Percentiles rank a stretch among this genome's conserved stretches.
Evolutionary conservation across 2,888 invertebrate genomes (phyloP).

Genomic region (Junonia oenone): DNA sequence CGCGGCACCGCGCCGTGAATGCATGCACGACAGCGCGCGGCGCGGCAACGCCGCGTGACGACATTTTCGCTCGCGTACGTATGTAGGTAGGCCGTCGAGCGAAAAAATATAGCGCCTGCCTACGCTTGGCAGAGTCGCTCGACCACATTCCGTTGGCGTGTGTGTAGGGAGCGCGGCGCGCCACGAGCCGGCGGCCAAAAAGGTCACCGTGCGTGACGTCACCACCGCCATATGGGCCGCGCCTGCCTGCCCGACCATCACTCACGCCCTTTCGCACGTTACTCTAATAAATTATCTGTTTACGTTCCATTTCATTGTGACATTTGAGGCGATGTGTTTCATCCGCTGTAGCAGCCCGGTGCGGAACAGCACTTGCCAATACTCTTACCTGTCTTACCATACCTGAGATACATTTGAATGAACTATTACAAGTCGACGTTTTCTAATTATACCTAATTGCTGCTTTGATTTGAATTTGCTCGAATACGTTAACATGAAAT

Average conservation of each 20-base stretch:
- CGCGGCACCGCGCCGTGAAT: conserved; percentile 60
- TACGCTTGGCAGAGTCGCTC: conserved; percentile 74
- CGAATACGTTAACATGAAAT: neutral
- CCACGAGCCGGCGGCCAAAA: conserved; percentile 66
- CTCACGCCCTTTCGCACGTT: conserved; percentile 50
- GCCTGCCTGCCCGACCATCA: conserved; percentile 48
- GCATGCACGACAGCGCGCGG: conserved; percentile 65
- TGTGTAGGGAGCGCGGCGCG: conserved; percentile 56
- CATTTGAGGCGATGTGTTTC: conserved; percentile 26
- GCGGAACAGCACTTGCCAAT: neutral
- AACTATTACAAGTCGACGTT: neutral
- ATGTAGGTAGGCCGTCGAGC: conserved; percentile 71
- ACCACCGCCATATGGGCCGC: conserved; percentile 66
- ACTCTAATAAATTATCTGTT: conserved; percentile 45
- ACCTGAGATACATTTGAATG: neutral
- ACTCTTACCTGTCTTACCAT: neutral
- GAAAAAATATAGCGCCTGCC: conserved; percentile 76
- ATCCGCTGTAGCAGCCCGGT: conserved; percentile 18
- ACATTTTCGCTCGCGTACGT: conserved; percentile 79
- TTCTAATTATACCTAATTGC: neutral
- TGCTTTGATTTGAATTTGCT: neutral
- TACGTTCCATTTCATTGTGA: conserved; percentile 37
- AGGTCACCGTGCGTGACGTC: conserved; percentile 74
- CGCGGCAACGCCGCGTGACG: conserved; percentile 81
- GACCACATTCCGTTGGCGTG: conserved; percentile 76